phyloP scores from a whole-genome alignment of 2,113 vertebrate genomes.

The Halichoerus grypus region DNA sequence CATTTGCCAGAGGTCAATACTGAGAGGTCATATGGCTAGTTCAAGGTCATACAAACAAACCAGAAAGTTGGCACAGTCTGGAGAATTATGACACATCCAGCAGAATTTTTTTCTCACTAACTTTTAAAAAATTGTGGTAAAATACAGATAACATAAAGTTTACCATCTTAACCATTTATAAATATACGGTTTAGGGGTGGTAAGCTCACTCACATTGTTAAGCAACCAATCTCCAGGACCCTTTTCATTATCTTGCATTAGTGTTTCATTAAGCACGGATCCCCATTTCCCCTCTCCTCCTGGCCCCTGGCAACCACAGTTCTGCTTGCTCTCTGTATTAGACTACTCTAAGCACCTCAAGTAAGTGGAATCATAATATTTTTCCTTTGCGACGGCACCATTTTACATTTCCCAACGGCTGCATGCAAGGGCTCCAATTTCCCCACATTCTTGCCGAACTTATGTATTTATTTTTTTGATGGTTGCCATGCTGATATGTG shows the following conservation, averaged over 20 bases:
- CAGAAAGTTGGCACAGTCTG: background rate
- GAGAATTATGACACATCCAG: too few relatives aligned
- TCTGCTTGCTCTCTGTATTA: background rate
- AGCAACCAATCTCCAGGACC: background rate
- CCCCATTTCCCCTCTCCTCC: background rate
- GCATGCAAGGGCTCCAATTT: background rate
- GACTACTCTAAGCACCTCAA: background rate
- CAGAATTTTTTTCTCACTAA: background rate
- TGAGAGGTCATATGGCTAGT: background rate
- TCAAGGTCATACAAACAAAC: background rate
- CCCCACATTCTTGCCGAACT: background rate
- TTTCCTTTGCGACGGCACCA: background rate
- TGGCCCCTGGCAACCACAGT: background rate
- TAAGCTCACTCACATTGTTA: background rate
- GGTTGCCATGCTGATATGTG: background rate
- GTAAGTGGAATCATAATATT: background rate
- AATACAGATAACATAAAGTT: background rate
- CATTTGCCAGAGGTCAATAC: background rate
- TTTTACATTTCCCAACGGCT: background rate
- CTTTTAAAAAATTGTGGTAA: background rate
- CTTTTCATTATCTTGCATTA: background rate
- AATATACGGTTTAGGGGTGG: background rate
- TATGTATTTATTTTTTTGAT: background rate
- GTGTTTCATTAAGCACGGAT: background rate
- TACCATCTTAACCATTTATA: background rate